These are phyloP conservation scores for Odobenus rosmarus DNA, from an alignment of 2,113 vertebrate genomes.

Conservation along the genomic window DNA sequence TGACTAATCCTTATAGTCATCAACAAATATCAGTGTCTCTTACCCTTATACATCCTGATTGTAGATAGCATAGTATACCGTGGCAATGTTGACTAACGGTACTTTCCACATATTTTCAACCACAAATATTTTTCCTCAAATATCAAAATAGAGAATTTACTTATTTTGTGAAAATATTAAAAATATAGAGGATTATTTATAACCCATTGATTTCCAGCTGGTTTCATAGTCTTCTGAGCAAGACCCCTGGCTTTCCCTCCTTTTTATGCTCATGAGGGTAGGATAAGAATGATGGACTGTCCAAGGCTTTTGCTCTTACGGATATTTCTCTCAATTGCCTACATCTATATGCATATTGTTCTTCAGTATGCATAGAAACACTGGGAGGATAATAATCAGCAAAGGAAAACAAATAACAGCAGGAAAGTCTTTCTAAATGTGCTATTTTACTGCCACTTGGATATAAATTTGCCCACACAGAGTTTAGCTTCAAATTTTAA, in stretches of 20 bases:
- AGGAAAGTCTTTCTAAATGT: conserved; percentile 37
- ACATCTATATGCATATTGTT: background rate
- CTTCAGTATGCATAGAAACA: conserved; percentile 1
- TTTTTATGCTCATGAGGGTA: background rate
- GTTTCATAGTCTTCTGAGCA: background rate
- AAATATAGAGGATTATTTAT: background rate
- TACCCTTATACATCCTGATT: conserved; percentile 48
- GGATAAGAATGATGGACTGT: background rate
- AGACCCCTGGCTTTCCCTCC: background rate
- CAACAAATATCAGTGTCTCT: conserved; percentile 42
- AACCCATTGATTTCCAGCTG: background rate
- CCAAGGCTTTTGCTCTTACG: background rate
- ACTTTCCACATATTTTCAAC: conserved; percentile 53
- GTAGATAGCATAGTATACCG: background rate
- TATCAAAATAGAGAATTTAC: conserved; percentile 50
- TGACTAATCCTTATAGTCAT: conserved; percentile 54
- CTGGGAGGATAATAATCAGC: background rate
- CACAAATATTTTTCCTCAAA: background rate
- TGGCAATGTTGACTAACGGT: conserved; percentile 13
- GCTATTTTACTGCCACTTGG: background rate
- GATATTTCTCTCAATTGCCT: background rate
- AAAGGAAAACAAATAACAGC: conserved; percentile 7
- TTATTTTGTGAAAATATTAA: conserved; percentile 49
- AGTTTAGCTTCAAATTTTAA: conserved; percentile 58
- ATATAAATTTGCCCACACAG: conserved; percentile 59